These are phyloP conservation scores for Natator depressus DNA, from an alignment of 2,113 vertebrate species.

Conservation along the genomic window DNA sequence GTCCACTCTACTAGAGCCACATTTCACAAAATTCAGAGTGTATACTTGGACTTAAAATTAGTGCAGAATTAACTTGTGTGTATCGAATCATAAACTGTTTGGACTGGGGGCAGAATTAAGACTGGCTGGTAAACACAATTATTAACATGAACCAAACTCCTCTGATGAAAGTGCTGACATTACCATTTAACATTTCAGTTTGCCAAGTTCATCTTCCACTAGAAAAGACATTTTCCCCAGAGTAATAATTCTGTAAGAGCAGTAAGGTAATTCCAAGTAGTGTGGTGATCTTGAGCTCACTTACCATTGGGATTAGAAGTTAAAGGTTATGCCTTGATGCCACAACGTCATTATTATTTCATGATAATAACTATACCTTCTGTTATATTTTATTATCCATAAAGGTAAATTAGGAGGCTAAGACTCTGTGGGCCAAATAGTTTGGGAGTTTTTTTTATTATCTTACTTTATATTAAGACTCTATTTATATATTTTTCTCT, in stretches of 20 bases:
- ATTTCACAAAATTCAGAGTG: conserved; percentile 31
- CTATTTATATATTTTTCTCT: not conserved
- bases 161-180: conserved; percentile 58
- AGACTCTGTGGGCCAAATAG: not conserved
- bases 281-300: conserved; percentile 17
- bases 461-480: not conserved
- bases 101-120: conserved; percentile 58
- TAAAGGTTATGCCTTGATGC: conserved; percentile 36
- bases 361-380: not conserved
- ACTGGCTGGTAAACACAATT: conserved; percentile 55
- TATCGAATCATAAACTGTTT: conserved; percentile 43
- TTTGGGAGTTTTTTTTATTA: not conserved
- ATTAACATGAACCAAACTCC: conserved; percentile 50
- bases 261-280: conserved; percentile 10
- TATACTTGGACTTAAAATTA: conserved; percentile 32
- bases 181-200: conserved; percentile 64
- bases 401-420: not conserved
- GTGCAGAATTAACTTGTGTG: conserved; percentile 19
- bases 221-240: conserved; percentile 26
- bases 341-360: conserved; percentile 20
- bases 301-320: conserved; percentile 34
- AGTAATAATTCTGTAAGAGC: conserved; percentile 17
- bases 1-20: conserved; percentile 6
- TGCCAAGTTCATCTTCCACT: conserved; percentile 58
- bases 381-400: conserved; percentile 1